These are phyloP conservation scores for Cheilosia impressa DNA, from an alignment of 2,888 invertebrate species.

Conservation along the genomic window DNA sequence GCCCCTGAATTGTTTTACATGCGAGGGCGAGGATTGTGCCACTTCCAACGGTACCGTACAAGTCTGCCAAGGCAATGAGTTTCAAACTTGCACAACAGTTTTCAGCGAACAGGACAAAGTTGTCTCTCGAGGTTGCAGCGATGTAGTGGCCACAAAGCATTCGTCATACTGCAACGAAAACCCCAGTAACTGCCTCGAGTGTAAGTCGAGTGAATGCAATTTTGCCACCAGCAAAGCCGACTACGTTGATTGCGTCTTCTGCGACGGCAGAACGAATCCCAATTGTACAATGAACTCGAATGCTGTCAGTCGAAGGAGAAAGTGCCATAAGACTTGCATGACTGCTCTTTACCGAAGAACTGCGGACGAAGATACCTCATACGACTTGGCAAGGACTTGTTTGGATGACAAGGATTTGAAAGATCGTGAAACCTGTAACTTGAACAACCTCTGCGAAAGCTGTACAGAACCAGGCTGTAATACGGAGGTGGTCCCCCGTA, in stretches of 20 bases:
- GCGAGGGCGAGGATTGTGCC: constrained; percentile 73
- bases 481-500: constrained; percentile 76
- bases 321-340: constrained; percentile 79
- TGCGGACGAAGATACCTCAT: constrained; percentile 67
- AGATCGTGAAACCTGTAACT: constrained; percentile 77
- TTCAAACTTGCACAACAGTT: constrained; percentile 76
- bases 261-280: constrained; percentile 77
- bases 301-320: constrained; percentile 71
- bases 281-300: constrained; percentile 77
- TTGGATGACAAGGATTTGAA: constrained; percentile 79
- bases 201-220: constrained; percentile 81
- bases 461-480: constrained; percentile 78
- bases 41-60: constrained; percentile 9
- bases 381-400: constrained; percentile 80
- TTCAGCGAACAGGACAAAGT: constrained; percentile 69
- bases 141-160: constrained; percentile 49
- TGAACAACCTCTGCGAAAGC: constrained; percentile 75
- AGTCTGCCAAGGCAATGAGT: constrained; percentile 64
- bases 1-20: constrained; percentile 77
- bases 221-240: constrained; percentile 72
- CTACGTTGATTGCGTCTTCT: constrained; percentile 78
- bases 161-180: constrained; percentile 67
- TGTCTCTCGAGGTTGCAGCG: constrained; percentile 76
- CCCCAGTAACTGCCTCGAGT: constrained; percentile 77
- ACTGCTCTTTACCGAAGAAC: constrained; percentile 80